phyloP scores from a whole-genome alignment of 2,113 vertebrate species.

The Natator depressus region DNA sequence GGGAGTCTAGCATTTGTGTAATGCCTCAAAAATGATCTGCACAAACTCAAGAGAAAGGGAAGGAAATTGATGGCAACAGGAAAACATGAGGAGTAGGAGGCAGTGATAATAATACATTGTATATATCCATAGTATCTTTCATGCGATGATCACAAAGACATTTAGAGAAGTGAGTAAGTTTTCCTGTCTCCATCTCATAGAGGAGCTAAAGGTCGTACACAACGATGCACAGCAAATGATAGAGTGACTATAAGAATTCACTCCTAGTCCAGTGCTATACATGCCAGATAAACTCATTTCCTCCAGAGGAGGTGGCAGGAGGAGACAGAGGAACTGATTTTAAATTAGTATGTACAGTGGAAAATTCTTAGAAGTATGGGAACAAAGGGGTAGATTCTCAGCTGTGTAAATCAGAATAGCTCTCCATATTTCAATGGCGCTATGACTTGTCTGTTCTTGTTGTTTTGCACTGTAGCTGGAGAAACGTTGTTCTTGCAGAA shows the following conservation, averaged over 20 bases:
- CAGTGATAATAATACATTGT: not conserved
- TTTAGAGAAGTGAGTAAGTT: not conserved
- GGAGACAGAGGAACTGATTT: too few species aligned
- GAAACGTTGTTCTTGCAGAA: too few species aligned
- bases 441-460: not conserved
- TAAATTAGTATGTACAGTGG: not conserved
- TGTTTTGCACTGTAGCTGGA: too few species aligned
- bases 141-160: not conserved
- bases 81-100: not conserved
- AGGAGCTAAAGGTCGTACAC: not conserved
- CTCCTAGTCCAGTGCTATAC: not conserved
- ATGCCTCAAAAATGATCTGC: not conserved
- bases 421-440: not conserved
- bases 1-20: not conserved
- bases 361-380: not conserved
- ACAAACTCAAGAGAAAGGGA: not conserved
- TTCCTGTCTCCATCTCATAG: not conserved
- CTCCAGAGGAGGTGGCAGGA: not conserved
- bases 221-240: not conserved
- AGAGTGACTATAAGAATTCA: not conserved
- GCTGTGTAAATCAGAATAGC: not conserved
- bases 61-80: not conserved
- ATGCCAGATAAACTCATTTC: not conserved
- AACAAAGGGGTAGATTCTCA: not conserved
- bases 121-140: not conserved